phyloP scores from a whole-genome alignment of 1,140 invertebrate species.

The Cotesia chilonis region DNA sequence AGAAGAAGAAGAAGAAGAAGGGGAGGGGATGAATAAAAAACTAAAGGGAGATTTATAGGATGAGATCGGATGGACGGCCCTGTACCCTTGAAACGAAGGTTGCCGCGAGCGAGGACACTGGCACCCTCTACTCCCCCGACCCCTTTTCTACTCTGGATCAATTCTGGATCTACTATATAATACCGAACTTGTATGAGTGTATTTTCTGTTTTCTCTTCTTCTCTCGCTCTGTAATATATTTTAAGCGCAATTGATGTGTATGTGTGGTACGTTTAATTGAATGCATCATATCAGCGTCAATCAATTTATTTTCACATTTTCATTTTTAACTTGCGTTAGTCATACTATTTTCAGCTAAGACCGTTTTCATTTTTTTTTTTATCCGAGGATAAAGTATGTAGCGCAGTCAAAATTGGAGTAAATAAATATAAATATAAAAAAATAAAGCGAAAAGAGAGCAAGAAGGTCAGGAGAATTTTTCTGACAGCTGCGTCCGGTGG shows the following conservation, averaged over 20 bases:
- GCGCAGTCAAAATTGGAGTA: too few relatives aligned
- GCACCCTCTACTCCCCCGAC: constrained; percentile 37
- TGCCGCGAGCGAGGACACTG: constrained; percentile 46
- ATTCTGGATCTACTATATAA: constrained; percentile 39
- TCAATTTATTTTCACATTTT: not conserved
- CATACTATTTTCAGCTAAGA: constrained; percentile 5
- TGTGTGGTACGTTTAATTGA: too few relatives aligned
- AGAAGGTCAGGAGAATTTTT: constrained; percentile 27
- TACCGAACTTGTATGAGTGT: constrained; percentile 18
- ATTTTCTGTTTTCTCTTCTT: constrained; percentile 30
- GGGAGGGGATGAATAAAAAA: constrained; percentile 19
- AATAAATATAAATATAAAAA: too few relatives aligned
- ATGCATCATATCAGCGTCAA: not conserved
- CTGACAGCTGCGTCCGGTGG: constrained; percentile 32
- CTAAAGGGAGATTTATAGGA: constrained; percentile 27
- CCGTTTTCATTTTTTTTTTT: not conserved
- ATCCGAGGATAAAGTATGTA: too few relatives aligned
- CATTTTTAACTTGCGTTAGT: not conserved
- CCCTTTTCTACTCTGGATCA: constrained; percentile 20
- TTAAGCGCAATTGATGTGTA: too few relatives aligned
- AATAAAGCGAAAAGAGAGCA: not conserved
- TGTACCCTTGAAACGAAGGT: constrained; percentile 64
- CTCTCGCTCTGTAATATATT: constrained; percentile 14
- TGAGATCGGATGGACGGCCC: constrained; percentile 48
- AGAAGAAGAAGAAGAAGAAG: not conserved